Base-by-base conservation (phyloP, 2,888 invertebrate genomes). In the Emmelina monodactyla region DNA sequence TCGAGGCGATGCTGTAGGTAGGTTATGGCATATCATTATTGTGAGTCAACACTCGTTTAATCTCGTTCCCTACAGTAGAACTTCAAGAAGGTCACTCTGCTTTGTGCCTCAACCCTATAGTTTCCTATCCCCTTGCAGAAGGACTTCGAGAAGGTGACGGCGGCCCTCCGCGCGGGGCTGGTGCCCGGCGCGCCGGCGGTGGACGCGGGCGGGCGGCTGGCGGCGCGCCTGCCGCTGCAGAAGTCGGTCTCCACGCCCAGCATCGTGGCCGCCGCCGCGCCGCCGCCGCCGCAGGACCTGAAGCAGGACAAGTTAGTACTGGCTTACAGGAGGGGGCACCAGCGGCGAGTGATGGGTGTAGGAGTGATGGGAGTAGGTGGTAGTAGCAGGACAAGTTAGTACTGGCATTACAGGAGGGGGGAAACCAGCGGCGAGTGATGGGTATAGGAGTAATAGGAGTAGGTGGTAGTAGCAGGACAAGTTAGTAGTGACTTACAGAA, bases 241-340 rank as follows among this genome's bases (percentile, higher is more conserved):
- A 94, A 94, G 78, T 92, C 92, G 33, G 89, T 94, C 38, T 94
- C 94, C 12, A 94, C 94, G 34, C 93, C 93, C 33, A 92, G 92
- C 46, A 94, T 94, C 42, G 89, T 92, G 33, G 89, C 90, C 19
- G 78, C 78, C 1, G 63, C 70, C 7, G 67, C 67, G 42, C 72
- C 72, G 35, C 57, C 63, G 37, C 69, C 60, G 41, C 73, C 71
- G 16, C 59, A 59, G 39, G 66, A 62, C n/a, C n/a, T n/a, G n/a
- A n/a, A n/a, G n/a, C n/a, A n/a, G n/a, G n/a, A n/a, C 39, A 58
- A 61, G 70, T 70, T 49, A 69, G 79, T 68, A 14, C 13, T 19
- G 14, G n/a, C n/a, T 15, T n/a, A 30, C n/a, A n/a, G n/a, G n/a
- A n/a, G n/a, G n/a, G n/a, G n/a, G n/a, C n/a, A 19, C 19, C 9